phyloP scores from a whole-genome alignment of 1,140 invertebrate genomes.

The Ooceraea biroi region DNA sequence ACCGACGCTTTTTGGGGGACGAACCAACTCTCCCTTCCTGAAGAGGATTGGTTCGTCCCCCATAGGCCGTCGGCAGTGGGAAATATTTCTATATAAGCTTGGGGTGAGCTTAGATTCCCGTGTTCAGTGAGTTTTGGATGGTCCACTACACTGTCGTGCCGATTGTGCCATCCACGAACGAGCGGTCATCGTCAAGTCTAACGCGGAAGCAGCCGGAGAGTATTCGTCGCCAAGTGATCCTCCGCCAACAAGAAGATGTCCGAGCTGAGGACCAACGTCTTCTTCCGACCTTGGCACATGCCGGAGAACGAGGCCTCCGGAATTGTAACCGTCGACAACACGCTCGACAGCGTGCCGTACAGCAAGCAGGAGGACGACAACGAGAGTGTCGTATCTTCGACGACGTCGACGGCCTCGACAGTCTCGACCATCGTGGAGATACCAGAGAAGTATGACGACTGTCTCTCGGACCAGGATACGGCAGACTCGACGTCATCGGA shows the following conservation, averaged over 20 bases:
- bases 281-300: conserved; percentile 79
- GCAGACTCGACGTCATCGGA: not conserved
- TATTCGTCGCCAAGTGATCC: not conserved
- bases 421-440: not conserved
- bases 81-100: conserved; percentile 68
- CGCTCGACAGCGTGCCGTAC: not conserved
- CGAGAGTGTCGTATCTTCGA: conserved; percentile 24
- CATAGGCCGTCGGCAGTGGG: conserved; percentile 44
- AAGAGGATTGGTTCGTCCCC: conserved; percentile 53
- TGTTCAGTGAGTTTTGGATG: conserved; percentile 40
- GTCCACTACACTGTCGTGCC: not conserved
- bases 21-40: conserved; percentile 67
- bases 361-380: conserved; percentile 64
- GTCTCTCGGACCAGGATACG: not conserved
- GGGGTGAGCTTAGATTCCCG: conserved; percentile 24
- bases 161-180: not conserved
- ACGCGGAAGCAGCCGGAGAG: not conserved
- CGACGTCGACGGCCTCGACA: conserved; percentile 20
- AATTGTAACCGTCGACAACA: not conserved
- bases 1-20: conserved; percentile 44
- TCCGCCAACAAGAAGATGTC: conserved; percentile 52
- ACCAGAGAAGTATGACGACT: conserved; percentile 34
- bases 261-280: conserved; percentile 41
- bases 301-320: conserved; percentile 27
- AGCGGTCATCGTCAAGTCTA: not conserved